phyloP scores from a whole-genome alignment of 1,140 invertebrate species.

The Drosophila repleta region DNA sequence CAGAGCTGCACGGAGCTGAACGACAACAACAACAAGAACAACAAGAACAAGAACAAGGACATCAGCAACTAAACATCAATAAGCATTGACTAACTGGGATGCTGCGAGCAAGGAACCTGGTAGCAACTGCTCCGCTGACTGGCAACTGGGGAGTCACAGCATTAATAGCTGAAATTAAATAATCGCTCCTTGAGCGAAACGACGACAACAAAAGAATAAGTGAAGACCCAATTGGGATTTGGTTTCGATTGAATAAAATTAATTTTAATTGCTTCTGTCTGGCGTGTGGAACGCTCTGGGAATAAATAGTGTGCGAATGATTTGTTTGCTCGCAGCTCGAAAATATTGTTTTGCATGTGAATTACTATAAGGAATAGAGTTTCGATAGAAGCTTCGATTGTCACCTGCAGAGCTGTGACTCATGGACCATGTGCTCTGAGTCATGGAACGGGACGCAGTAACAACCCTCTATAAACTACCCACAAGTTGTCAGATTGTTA shows the following conservation, averaged over 20 bases:
- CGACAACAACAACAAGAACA: conserved; percentile 40
- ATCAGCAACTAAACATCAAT: conserved; percentile 74
- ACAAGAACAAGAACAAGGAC: conserved; percentile 61
- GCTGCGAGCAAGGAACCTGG: conserved; percentile 43
- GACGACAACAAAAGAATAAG: conserved; percentile 65
- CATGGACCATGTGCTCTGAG: conserved; percentile 12
- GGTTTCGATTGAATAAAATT: conserved; percentile 74
- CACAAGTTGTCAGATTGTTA: conserved; percentile 68
- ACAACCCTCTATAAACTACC: conserved; percentile 55
- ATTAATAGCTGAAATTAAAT: conserved; percentile 80
- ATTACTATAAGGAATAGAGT: background rate
- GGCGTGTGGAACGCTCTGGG: background rate
- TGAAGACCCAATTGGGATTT: conserved; percentile 73
- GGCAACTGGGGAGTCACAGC: conserved; percentile 49
- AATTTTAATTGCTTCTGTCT: conserved; percentile 69
- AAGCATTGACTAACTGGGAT: conserved; percentile 78
- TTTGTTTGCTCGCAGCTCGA: conserved; percentile 7
- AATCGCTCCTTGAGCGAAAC: conserved; percentile 69
- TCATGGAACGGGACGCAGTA: background rate
- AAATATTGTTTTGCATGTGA: background rate
- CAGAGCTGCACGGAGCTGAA: conserved; percentile 47
- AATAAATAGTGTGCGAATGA: conserved; percentile 19
- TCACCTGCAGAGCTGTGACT: conserved; percentile 22
- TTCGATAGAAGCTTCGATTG: conserved; percentile 4
- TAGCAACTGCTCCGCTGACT: conserved; percentile 37